Conservation (phyloP, 2,888 invertebrate genomes). For the Timema podura region DNA sequence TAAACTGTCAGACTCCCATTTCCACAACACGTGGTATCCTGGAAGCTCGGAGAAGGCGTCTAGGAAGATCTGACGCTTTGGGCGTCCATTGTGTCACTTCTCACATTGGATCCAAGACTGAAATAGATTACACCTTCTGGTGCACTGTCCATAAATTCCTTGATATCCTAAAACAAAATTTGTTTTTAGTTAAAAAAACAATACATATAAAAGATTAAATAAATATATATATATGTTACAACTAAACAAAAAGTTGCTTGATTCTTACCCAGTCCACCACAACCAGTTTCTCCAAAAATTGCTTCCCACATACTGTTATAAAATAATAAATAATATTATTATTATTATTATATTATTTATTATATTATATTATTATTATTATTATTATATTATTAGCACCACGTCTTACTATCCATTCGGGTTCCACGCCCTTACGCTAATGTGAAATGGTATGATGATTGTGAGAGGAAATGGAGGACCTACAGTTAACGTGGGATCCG, state of each 20-base stretch:
- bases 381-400: too few relatives aligned
- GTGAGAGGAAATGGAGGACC: too few relatives aligned
- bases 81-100: constrained; percentile 34
- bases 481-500: too few relatives aligned
- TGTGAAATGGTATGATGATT: too few relatives aligned
- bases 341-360: too few relatives aligned
- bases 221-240: not conserved
- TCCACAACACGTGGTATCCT: constrained; percentile 47
- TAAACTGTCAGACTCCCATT: constrained; percentile 46
- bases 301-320: not conserved
- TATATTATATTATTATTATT: too few relatives aligned
- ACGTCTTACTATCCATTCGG: too few relatives aligned
- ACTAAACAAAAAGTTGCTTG: not conserved
- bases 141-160: constrained; percentile 33
- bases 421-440: too few relatives aligned
- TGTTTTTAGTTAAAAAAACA: too few relatives aligned
- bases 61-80: constrained; percentile 39
- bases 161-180: constrained; percentile 32
- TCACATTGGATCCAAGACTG: constrained; percentile 34
- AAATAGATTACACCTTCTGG: constrained; percentile 34
- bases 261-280: not conserved
- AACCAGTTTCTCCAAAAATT: not conserved
- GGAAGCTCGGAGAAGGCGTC: constrained; percentile 41
- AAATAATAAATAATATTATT: too few relatives aligned
- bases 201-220: not conserved